These are phyloP conservation scores for Kuschelorhynchus macadamiae DNA, from an alignment of 2,888 invertebrate genomes.

Conservation along the genomic window DNA sequence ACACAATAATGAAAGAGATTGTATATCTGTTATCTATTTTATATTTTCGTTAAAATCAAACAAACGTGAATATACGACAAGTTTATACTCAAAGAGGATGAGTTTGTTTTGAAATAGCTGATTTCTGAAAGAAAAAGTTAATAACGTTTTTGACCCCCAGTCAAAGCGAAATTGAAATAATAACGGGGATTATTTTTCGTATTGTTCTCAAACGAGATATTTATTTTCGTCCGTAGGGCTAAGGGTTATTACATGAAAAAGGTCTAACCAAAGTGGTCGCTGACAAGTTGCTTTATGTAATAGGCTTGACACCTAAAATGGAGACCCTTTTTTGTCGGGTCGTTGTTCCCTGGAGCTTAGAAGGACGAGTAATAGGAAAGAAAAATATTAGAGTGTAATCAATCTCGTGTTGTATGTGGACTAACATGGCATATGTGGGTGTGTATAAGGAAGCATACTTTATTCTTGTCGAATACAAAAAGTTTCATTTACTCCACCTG, in stretches of 20 bases:
- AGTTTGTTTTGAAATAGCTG: no score
- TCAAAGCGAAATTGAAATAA: neutral
- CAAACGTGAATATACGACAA: no score
- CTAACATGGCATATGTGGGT: no score
- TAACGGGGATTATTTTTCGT: neutral
- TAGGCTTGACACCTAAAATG: conserved; percentile 36
- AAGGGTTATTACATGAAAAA: conserved; percentile 43
- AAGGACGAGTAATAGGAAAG: conserved; percentile 31
- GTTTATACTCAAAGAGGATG: no score
- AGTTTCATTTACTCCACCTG: no score
- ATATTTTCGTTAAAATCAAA: no score
- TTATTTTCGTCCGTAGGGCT: conserved; percentile 16
- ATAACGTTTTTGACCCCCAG: no score
- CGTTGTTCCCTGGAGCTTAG: conserved; percentile 23
- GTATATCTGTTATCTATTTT: no score
- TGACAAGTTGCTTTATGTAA: conserved; percentile 49
- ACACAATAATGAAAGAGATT: no score
- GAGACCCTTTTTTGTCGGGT: conserved; percentile 42
- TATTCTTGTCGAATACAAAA: no score
- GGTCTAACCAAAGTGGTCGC: conserved; percentile 42
- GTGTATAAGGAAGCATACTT: no score
- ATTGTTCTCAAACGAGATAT: conserved; percentile 12
- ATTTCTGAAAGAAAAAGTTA: no score
- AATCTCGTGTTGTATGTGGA: conserved; percentile 5
- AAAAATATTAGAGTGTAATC: conserved; percentile 32